These are phyloP conservation scores for Procambarus virginalis DNA, from an alignment of 1,140 invertebrate genomes.

Conservation along the genomic window DNA sequence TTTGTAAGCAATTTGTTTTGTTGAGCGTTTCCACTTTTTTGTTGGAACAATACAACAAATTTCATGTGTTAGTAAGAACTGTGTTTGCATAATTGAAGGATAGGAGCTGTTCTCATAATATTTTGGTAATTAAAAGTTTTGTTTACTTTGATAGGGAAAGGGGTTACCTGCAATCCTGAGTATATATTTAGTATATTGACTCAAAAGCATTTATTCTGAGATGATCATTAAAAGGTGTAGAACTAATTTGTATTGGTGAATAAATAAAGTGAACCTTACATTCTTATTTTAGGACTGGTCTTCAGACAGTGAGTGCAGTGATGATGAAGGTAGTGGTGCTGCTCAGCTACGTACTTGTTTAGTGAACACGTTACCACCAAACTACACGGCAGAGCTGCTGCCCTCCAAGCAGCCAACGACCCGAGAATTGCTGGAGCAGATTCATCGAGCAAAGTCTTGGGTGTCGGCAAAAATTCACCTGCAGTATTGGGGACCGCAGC, in stretches of 20 bases:
- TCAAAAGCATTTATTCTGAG: background rate
- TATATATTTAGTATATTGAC: no score
- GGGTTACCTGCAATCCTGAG: no score
- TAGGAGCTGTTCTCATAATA: no score
- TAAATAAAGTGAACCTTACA: background rate
- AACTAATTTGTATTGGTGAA: background rate
- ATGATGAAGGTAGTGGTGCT: background rate
- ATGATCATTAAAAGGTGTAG: background rate
- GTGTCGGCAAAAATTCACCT: constrained; percentile 34
- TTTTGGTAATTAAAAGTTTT: no score
- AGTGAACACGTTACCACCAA: background rate
- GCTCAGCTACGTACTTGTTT: background rate
- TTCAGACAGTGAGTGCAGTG: constrained; percentile 26
- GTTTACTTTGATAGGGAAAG: no score
- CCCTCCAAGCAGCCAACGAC: background rate
- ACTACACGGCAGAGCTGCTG: background rate
- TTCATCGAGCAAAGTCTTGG: constrained; percentile 51
- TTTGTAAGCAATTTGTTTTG: no score
- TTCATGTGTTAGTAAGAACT: no score
- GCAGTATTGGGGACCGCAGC: constrained; percentile 43
- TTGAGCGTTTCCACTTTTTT: no score
- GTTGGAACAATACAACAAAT: no score
- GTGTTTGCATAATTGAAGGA: no score
- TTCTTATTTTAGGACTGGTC: constrained; percentile 49
- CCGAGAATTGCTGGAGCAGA: constrained; percentile 35